Conservation (phyloP, 2,888 invertebrate genomes). For the Drosophila mercatorum region DNA sequence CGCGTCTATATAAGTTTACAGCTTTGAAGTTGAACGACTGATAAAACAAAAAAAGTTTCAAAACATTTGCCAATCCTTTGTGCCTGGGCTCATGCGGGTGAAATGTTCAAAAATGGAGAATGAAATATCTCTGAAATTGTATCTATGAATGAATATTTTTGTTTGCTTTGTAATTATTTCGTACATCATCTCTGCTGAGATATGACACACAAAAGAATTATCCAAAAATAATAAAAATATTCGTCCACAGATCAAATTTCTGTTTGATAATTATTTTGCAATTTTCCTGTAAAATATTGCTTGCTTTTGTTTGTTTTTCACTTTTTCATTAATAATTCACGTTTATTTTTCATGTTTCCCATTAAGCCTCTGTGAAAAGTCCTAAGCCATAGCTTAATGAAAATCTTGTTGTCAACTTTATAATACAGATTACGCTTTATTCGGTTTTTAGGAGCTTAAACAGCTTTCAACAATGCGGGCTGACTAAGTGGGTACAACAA, state of each 20-base stretch:
- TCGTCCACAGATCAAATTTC: neutral
- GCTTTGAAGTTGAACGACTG: constrained; percentile 1
- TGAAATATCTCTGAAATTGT: neutral
- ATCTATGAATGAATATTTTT: neutral
- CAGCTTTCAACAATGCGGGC: constrained; percentile 39
- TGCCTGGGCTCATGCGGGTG: neutral
- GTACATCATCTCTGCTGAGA: too few species aligned
- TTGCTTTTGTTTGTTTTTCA: neutral
- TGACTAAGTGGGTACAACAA: constrained; percentile 63
- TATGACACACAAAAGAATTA: neutral
- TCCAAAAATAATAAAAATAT: too few species aligned
- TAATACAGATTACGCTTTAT: constrained; percentile 49
- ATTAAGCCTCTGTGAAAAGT: neutral
- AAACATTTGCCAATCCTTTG: neutral
- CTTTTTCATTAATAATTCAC: neutral
- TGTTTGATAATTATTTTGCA: neutral
- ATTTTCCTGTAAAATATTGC: neutral
- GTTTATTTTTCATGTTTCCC: too few species aligned
- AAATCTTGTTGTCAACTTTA: neutral
- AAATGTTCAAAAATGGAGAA: neutral
- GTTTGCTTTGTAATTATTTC: too few species aligned
- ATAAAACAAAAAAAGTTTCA: neutral
- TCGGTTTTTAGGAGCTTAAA: constrained; percentile 46
- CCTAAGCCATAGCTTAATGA: constrained; percentile 1
- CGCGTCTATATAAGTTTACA: neutral